Conservation (phyloP, 1,140 invertebrate genomes). For the Propsilocerus akamusi region DNA sequence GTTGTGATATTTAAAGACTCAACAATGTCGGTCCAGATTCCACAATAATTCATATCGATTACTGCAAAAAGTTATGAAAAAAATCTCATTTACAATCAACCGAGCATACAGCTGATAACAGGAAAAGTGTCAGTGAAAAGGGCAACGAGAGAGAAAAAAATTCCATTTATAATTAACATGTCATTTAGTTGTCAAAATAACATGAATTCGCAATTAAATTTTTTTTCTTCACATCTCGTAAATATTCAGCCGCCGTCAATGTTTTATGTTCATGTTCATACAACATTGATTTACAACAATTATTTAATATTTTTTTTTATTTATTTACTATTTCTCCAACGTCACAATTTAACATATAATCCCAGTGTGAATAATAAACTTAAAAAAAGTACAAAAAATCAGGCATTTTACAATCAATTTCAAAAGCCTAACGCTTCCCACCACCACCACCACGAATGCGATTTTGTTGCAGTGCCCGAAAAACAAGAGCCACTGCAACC, state of each 20-base stretch:
- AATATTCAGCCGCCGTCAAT: not conserved
- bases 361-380: not conserved
- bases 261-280: not conserved
- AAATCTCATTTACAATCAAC: no score
- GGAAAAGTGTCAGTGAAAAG: not conserved
- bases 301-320: no score
- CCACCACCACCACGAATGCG: not conserved
- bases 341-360: no score
- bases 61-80: no score
- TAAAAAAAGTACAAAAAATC: not conserved
- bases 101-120: not conserved
- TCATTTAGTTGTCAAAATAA: not conserved
- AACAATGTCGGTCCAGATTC: no score
- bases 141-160: not conserved
- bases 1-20: no score
- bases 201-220: not conserved
- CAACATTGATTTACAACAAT: not conserved
- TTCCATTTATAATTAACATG: slow-evolving; percentile 2
- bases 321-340: no score
- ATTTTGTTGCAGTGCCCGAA: not conserved
- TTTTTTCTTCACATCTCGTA: not conserved
- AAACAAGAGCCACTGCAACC: not conserved
- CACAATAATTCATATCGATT: no score
- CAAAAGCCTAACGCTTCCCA: not conserved
- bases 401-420: not conserved